Conservation (phyloP, 2,113 vertebrate genomes). For the Stictonetta naevosa region DNA sequence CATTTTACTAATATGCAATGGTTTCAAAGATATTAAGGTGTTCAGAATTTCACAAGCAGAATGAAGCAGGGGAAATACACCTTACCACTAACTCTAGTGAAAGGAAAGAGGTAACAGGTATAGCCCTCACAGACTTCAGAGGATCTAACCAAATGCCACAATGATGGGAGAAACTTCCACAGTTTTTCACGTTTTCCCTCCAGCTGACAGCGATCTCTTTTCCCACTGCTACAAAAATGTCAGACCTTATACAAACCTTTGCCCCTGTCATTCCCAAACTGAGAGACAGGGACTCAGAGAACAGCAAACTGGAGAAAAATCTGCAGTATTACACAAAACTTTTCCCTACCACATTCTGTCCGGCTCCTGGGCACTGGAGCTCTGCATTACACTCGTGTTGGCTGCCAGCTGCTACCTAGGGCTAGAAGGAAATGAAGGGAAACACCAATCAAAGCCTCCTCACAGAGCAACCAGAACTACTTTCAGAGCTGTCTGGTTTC, state of each 20-base stretch:
- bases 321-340: neutral
- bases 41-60: neutral
- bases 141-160: fast-evolving
- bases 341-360: neutral
- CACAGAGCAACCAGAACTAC: neutral
- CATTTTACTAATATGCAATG: neutral
- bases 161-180: neutral
- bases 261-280: fast-evolving
- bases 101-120: neutral
- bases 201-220: neutral
- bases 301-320: neutral
- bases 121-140: neutral
- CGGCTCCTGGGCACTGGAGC: neutral
- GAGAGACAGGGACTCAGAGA: neutral
- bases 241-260: neutral
- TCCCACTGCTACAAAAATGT: neutral
- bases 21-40: neutral
- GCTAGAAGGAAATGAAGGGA: neutral
- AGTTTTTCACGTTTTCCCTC: neutral
- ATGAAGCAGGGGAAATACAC: neutral
- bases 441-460: neutral
- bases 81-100: neutral
- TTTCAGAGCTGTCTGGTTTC: neutral
- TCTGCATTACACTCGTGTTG: neutral
- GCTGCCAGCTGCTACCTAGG: neutral